These are phyloP conservation scores for Cryptoblepharus egeriae DNA, from an alignment of 2,797 vertebrate genomes.

Conservation along the genomic window DNA sequence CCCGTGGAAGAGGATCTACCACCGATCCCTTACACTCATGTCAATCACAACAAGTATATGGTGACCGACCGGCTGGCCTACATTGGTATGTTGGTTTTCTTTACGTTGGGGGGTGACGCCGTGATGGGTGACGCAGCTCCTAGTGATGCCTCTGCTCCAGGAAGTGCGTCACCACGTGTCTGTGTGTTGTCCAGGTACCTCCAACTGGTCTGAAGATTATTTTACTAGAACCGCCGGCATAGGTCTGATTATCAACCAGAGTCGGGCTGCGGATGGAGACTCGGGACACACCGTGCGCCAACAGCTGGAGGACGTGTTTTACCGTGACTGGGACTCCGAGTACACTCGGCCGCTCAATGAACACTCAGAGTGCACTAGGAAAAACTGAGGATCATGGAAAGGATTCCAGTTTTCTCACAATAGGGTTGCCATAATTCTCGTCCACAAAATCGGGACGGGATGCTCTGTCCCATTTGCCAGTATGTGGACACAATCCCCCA, in stretches of 20 bases:
- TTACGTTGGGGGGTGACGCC: too few species aligned
- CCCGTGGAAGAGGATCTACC: conserved; percentile 71
- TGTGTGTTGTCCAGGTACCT: conserved; percentile 75
- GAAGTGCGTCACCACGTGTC: too few species aligned
- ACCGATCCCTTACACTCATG: conserved; percentile 79
- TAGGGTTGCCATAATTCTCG: too few species aligned
- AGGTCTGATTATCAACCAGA: conserved; percentile 83
- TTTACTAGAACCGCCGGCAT: conserved; percentile 81
- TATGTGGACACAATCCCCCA: too few species aligned
- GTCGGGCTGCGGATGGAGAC: conserved; percentile 50
- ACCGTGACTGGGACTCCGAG: conserved; percentile 77
- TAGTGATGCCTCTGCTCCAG: too few species aligned
- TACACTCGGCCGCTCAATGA: conserved; percentile 66
- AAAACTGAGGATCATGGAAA: too few species aligned
- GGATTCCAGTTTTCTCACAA: too few species aligned
- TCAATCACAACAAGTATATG: conserved; percentile 87
- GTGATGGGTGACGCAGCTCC: too few species aligned
- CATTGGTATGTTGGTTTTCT: conserved; percentile 73
- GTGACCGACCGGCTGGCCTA: conserved; percentile 84
- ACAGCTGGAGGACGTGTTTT: conserved; percentile 77
- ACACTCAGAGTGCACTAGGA: neutral
- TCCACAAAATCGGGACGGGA: too few species aligned
- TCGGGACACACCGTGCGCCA: conserved; percentile 74
- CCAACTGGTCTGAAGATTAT: conserved; percentile 86
- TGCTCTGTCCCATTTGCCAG: too few species aligned